Base-by-base conservation (phyloP, 2,113 vertebrate species). In the Dicentrarchus labrax region DNA sequence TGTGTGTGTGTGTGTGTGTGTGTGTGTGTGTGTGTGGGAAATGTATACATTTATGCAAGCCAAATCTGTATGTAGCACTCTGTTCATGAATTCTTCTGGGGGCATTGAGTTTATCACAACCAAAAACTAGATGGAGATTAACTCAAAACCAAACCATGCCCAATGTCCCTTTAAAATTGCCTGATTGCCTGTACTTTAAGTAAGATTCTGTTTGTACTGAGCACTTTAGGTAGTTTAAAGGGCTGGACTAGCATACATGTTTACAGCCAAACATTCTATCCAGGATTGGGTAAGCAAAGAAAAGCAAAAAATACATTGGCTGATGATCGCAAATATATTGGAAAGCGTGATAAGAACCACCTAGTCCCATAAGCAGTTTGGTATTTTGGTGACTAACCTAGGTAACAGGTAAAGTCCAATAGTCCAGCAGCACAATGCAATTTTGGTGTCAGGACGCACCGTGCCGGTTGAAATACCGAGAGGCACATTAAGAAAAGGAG, bases 61-160 rank as follows among this genome's bases (percentile, higher is more conserved):
- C 13, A 22, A 67, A 78, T 81, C 48, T 59, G 54, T 76, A 75
- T 60, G 53, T 65, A 76, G 45, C 11, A 43, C 69, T n/a, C 43
- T 0, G 2, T 50, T 62, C 24, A 22, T 50, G 48, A 48, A 68
- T 62, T 56, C 30, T 36, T 61, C 24, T 56, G 38, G 45, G n/a
- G 10, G 6, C 36, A 43, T 48, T 80, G 65, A 68, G 47, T 68
- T 62, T 56, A 51, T 66, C 51, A 10, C 51, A 45, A 60, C 43
- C 43, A 65, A 60, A 72, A 78, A 60, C 22, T 39, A 62, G 10
- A 47, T 19, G 24, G 17, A 75, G 48, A 69, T 75, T 69, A n/a
- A 75, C 30, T 65, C 45, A 57, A 59, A 48, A 9, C 11, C 43
- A 48, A 73, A 71, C 22, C 6, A 36, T 39, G 60, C 10, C 38